Evolutionary conservation across 2,888 invertebrate species (phyloP), one percentile per base, ranked within the genome.

Genomic region (Amphipyra tragopoginis): DNA sequence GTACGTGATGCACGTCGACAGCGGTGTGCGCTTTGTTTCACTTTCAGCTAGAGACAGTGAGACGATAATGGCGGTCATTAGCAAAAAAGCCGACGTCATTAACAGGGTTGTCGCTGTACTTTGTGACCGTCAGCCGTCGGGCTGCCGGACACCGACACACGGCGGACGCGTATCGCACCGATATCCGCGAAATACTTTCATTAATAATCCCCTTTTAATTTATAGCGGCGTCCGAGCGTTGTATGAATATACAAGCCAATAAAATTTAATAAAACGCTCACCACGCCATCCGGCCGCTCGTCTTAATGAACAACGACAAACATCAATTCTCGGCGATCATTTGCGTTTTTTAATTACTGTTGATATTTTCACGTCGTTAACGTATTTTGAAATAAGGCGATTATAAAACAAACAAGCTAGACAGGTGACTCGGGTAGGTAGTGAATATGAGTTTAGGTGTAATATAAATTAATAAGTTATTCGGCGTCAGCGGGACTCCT

Each of bases 381-480:
- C 86, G 83, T 88, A 89, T 90, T 87, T 85, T 81, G 84, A 88
- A 86, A 86, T 87, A 86, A 87, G 86, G 84, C 84, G 82, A 88
- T 91, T 91, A 91, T 90, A 88, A 91, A 93, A 90, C 88, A 92
- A 93, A 93, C 89, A 91, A 75, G 86, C 85, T 88, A 90, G 93
- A 92, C 94, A 94, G 93, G 91, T 93, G 92, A 91, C 86, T 87
- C 82, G 86, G 85, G 87, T 85, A 84, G 86, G 89, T 81, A 87
- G 87, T 92, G 88, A 84, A 87, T 89, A 87, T 89, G 86, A 82
- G 85, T 89, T 86, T 86, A 89, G 86, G 86, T 88, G 91, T 91
- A 92, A 91, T 93, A 92, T 92, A 92, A 93, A 93, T 93, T 92
- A 92, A 92, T 93, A 92, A 93, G 89, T 91, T 92, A 91, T 91